Evolutionary conservation across 2,797 vertebrate species (phyloP), one percentile per base, ranked within the genome.

Genomic region (Fratercula arctica): DNA sequence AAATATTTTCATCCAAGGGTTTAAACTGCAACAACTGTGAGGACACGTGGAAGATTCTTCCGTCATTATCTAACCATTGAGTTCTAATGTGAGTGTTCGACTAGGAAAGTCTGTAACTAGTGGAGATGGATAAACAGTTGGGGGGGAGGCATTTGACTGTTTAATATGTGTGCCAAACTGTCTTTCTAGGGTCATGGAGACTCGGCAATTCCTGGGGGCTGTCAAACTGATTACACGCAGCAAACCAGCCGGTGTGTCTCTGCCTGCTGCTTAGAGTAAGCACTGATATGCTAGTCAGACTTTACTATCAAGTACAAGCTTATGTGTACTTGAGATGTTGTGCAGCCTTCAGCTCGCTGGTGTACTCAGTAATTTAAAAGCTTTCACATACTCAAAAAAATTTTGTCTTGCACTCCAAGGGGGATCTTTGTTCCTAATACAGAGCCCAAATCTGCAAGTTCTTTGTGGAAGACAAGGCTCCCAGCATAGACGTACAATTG

Each of bases 21-120:
- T 95, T 92, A 85, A 95, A 91, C 76, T 86, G 76, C 89, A 88
- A 29, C 94, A 96, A 96, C 96, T 95, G 93, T 16, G 61, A 93
- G 94, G 89, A 85, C 95, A 96, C 51, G 37, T 95, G 96, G 90
- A 91, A 94, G 95, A 97, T 95, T 97, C 90, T 91, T 94, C 73
- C 9, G 9, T 84, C 89, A 67, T 97, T 95, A 96, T 95, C 95
- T 95, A 93, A 95, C 57, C 68, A 31, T 53, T 89, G 86, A 48
- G 39, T 57, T 87, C 86, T 73, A 80, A 72, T 12, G 60, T 4
- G 72, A 85, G 76, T 31, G 46, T 68, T 89, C 2, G 4, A 29
- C 73, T 54, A 86, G 78, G 66, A 75, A 64, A 61, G 53, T 35
- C 92, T 89, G 89, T 91, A 79, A 35, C 81, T 37, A 23, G 72